A percentile compares a stretch with the other conserved stretches of the same genome.
phyloP scores from a whole-genome alignment of 1,140 invertebrate genomes.

The Whitmania pigra region DNA sequence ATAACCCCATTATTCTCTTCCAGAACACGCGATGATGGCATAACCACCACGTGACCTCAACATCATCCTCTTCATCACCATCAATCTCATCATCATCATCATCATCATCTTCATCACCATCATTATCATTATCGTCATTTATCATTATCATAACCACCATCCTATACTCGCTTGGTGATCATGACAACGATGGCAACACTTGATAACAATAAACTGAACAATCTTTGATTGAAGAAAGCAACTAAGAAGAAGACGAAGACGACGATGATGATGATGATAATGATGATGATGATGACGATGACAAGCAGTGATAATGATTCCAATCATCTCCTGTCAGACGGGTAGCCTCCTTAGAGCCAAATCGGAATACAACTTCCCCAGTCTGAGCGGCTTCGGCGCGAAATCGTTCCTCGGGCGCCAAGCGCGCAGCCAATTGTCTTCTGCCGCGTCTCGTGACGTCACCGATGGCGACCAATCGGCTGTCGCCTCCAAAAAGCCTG shows the following conservation, averaged over 20 bases:
- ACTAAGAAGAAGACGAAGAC: background rate
- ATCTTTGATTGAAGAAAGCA: background rate
- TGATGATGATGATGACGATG: background rate
- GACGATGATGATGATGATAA: background rate
- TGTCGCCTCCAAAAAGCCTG: background rate
- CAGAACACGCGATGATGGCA: too few species aligned
- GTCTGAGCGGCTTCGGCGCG: background rate
- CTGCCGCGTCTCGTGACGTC: background rate
- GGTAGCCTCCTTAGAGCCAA: background rate
- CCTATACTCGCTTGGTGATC: background rate
- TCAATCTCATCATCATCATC: background rate
- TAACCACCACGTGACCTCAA: background rate
- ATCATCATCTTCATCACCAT: background rate
- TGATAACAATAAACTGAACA: background rate
- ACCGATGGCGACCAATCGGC: conserved; percentile 9
- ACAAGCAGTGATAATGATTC: background rate
- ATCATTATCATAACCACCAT: background rate
- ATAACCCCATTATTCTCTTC: too few species aligned
- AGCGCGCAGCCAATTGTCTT: background rate
- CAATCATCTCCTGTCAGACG: background rate
- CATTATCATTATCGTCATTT: background rate
- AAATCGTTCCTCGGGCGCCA: background rate
- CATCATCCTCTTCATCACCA: background rate
- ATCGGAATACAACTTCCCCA: conserved; percentile 6
- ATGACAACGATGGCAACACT: background rate